Conservation (phyloP, 1,140 invertebrate genomes). For the Scaptomyza graminum region DNA sequence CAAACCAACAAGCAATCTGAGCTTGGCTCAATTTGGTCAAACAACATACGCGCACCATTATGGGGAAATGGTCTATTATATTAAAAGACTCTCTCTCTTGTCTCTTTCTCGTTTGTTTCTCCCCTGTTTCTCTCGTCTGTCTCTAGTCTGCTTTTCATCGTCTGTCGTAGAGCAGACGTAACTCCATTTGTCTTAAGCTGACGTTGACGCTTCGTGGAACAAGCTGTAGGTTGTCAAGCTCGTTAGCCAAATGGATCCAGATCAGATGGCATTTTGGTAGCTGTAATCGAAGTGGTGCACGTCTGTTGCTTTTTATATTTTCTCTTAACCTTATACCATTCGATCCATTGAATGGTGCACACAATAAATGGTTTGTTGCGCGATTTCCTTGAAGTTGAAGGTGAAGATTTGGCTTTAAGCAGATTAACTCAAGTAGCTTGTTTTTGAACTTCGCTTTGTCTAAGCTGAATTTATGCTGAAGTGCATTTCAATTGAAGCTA, state of each 20-base stretch:
- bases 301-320: not conserved
- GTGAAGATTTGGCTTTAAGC: not conserved
- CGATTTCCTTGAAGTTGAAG: not conserved
- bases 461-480: not conserved
- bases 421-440: not conserved
- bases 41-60: not conserved
- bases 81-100: not conserved
- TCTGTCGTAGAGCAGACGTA: not conserved
- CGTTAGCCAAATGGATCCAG: slow-evolving; percentile 30
- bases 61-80: not conserved
- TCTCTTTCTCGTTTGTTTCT: not conserved
- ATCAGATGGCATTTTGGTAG: slow-evolving; percentile 20
- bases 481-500: not conserved
- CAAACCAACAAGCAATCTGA: too few species aligned
- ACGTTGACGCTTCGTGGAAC: slow-evolving; percentile 19
- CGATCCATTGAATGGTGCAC: not conserved
- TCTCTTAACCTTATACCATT: not conserved
- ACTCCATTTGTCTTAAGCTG: slow-evolving; percentile 19
- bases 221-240: slow-evolving; percentile 30
- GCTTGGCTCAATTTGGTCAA: too few species aligned
- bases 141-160: not conserved
- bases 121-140: not conserved
- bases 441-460: not conserved
- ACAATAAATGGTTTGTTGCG: not conserved
- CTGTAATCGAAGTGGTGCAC: slow-evolving; percentile 6